Percentiles rank a stretch among this genome's conserved stretches.
Evolutionary conservation across 2,113 vertebrate genomes (phyloP).

Genomic region (Cnemophilus loriae): DNA sequence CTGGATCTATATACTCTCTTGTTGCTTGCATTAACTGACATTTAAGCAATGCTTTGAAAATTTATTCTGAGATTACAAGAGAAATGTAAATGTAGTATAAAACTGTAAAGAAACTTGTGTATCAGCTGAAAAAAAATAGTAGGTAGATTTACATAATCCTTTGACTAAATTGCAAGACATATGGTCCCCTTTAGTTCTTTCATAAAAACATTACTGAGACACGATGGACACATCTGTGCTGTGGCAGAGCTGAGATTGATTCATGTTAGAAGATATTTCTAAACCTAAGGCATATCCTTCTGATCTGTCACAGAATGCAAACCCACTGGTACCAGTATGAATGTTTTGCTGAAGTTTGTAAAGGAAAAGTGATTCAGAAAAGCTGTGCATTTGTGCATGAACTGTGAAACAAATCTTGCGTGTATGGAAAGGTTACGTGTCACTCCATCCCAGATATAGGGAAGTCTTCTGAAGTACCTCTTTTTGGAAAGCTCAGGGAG

Average conservation of each 20-base stretch:
- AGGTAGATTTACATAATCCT: slow-evolving; percentile 16
- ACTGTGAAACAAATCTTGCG: background rate
- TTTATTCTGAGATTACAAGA: background rate
- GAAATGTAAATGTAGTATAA: background rate
- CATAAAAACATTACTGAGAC: background rate
- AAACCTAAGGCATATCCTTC: background rate
- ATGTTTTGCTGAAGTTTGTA: background rate
- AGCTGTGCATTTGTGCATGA: background rate
- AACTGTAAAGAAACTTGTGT: background rate
- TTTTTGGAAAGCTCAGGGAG: background rate
- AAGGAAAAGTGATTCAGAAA: background rate
- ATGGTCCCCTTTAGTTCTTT: slow-evolving; percentile 3
- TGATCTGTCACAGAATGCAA: background rate
- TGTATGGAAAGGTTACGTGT: accelerated
- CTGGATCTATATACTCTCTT: background rate
- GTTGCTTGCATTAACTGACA: background rate
- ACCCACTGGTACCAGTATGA: background rate
- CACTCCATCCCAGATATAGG: background rate
- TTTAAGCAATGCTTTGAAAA: background rate
- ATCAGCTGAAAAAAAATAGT: background rate
- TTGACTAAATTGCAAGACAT: slow-evolving; percentile 10
- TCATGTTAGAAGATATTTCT: slow-evolving; percentile 10
- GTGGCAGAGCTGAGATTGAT: background rate
- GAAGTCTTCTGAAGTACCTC: background rate
- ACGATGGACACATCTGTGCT: slow-evolving; percentile 6